Base-by-base conservation (phyloP, 2,888 invertebrate species). In the Acanthosoma haemorrhoidale region DNA sequence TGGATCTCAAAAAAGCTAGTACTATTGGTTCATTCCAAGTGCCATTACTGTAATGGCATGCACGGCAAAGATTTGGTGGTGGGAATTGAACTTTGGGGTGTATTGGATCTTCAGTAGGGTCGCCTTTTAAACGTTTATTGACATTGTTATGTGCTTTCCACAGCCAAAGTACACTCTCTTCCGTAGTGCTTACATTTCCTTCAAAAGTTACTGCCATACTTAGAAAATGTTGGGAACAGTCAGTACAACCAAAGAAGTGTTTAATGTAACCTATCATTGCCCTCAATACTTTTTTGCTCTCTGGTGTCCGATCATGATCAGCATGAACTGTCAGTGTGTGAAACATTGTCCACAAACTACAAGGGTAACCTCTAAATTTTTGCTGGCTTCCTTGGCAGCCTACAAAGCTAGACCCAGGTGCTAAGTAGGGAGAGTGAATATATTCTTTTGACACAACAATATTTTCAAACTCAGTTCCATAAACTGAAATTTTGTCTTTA, bases 71-170 rank as follows among this genome's bases (percentile, higher is more conserved):
- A 4, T 80, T 77, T 2, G 79, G 77, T 75, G 87, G 75, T 0
- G 99, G 99, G 79, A 93, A 99, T 79, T 94, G 92, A 70, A 89
- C 82, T 81, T 99, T 99, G 0, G 92, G 94, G 80, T 89, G 88
- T 68, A 84, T 80, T 0, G 96, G 94, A 82, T 99, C 98, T 80
- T 97, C 96, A 1, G 94, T 92, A 3, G 81, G 74, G 79, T 96
- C 94, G 0, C 93, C 92, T 21, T 91, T 85, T 29, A 99, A 82
- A 75, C 97, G 85, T 74, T 88, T 82, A 80, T 99, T 99, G 0
- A 94, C 97, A 80, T 88, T 88, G 79, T 98, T 98, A 79, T 98
- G 97, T 0, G 93, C 91, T 76, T 85, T 84, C 97, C 97, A 98
- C 25, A 98, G 81, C 96, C 96, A 98, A 41, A 96, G 80, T 1